A percentile compares a stretch with the other conserved stretches of the same genome.
phyloP scores from a whole-genome alignment of 2,797 vertebrate species.

The Hemibagrus guttatus region DNA sequence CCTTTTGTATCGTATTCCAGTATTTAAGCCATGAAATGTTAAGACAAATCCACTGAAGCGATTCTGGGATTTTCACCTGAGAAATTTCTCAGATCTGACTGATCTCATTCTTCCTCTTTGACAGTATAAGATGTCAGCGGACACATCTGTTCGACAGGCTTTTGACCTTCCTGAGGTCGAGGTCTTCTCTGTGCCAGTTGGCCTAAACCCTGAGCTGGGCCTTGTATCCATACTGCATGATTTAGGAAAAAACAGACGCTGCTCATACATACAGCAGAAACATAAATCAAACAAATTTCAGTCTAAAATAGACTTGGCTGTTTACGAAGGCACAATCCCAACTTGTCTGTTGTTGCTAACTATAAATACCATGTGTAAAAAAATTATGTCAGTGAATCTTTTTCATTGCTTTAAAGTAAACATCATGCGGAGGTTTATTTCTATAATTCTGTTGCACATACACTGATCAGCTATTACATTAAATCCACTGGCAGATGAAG shows the following conservation, averaged over 20 bases:
- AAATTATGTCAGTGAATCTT: not conserved
- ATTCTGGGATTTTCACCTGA: not conserved
- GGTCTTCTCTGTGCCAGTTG: constrained; percentile 48
- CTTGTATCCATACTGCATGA: constrained; percentile 17
- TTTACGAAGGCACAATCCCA: not conserved
- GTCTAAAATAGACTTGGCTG: not conserved
- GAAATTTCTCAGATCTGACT: constrained; percentile 48
- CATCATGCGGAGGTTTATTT: not conserved
- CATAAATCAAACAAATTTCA: too few relatives aligned
- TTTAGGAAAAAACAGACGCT: not conserved
- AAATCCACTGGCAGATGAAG: too few relatives aligned
- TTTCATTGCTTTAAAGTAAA: not conserved
- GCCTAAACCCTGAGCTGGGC: not conserved
- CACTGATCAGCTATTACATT: too few relatives aligned
- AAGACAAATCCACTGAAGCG: not conserved
- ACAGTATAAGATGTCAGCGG: constrained; percentile 54
- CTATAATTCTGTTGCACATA: not conserved
- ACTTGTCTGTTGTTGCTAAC: not conserved
- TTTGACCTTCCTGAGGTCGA: constrained; percentile 58
- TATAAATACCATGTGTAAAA: not conserved
- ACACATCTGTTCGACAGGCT: constrained; percentile 70
- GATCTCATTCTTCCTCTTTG: constrained; percentile 36
- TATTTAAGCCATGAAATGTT: not conserved
- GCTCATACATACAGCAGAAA: not conserved
- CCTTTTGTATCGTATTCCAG: not conserved